Base-by-base conservation (phyloP, 2,888 invertebrate species). In the Agapostemon virescens region DNA sequence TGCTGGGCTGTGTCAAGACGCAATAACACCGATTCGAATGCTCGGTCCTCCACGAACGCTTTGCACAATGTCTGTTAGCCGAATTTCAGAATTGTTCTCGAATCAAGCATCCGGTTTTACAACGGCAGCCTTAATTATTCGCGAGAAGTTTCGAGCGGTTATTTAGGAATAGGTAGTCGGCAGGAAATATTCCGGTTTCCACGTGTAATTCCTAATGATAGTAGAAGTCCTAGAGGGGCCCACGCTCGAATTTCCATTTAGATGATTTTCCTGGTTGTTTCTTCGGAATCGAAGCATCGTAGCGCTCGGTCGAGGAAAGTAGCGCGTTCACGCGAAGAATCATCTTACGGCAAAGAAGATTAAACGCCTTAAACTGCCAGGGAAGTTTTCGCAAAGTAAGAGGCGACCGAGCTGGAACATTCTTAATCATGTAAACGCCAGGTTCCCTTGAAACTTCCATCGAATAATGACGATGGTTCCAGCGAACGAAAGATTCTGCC, bases 371-470 rank as follows among this genome's bases (percentile, higher is more conserved):
- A 72, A 84, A 74, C 36, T 69, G 70, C 45, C 17, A 69, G 49
- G 40, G 63, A 85, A 77, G 72, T 81, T 84, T 72, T 45, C 79
- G 85, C 74, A 84, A 87, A 87, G 86, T 88, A 87, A 89, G 88
- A 89, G 88, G 85, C 87, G 84, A 84, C 87, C 86, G 85, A 87
- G 85, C 86, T 87, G 78, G 87, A 88, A 88, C 88, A 86, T 86
- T 90, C 88, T 89, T 89, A 90, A 90, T 90, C 90, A 88, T 89
- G 89, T 90, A 89, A 89, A 87, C 86, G 90, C 86, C 81, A 88
- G 88, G 86, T 86, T 85, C 87, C 84, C 88, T 88, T 89, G 88
- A 90, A 90, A 90, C 89, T 87, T 88, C 88, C 84, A 81, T 86
- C 85, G 87, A 88, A 88, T 90, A 90, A 90, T 88, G 87, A 87